Evolutionary conservation across 2,113 vertebrate species (phyloP), one percentile per base, ranked within the genome.

Genomic region (Tringa solitaria): DNA sequence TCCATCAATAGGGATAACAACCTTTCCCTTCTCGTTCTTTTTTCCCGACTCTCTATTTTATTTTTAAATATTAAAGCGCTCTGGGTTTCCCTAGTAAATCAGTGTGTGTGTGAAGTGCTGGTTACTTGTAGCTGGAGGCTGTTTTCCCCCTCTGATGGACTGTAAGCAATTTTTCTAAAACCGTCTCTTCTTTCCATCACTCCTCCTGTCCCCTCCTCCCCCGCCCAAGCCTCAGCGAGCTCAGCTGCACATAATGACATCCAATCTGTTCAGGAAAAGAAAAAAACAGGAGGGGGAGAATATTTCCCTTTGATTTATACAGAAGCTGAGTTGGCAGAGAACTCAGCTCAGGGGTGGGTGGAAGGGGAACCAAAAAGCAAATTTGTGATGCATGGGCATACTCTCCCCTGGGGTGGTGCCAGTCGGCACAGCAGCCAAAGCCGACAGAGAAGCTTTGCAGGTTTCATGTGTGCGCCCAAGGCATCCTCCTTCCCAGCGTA

Each of bases 211-310:
- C 96, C 77, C 92, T 93, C 87, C 93, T 92, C 95, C 96, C 95
- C 93, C 95, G 77, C 88, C 91, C 70, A 13, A 96, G 95, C 90
- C 87, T 94, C 93, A 92, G 93, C 93, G 70, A 96, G 97, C 96
- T 97, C 95, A 97, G 96, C 95, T 97, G 97, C 96, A 97, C 97
- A 97, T 96, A 97, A 97, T 96, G 96, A 95, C 95, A 97, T 93
- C 96, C 96, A 97, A 97, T 97, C 97, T 97, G 97, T 97, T 97
- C 97, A 97, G 97, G 97, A 97, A 97, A 97, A 95, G 92, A 78
- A 89, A 95, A 96, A 95, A 90, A 80, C 95, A 96, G 96, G 96
- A 97, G 94, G 94, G 95, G 91, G 96, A 97, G 96, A 96, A 97
- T 95, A 97, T 97, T 97, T 97, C 96, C 96, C 96, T 97, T 96